Conservation (phyloP, 2,888 invertebrate species). For the Exephanes ischioxanthus region DNA sequence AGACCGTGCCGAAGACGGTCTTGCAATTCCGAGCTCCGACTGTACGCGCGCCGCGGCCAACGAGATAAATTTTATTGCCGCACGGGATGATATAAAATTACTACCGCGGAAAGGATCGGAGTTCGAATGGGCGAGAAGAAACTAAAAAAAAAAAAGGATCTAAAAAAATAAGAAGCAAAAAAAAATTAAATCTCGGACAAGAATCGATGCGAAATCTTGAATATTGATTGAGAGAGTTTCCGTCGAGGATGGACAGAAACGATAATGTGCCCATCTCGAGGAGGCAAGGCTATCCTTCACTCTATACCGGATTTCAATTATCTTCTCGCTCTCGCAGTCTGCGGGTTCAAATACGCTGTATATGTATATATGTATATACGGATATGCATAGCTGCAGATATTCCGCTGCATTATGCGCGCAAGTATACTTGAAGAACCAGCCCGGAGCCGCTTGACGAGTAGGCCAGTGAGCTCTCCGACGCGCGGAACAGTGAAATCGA, state of each 20-base stretch:
- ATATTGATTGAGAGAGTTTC: constrained; percentile 40
- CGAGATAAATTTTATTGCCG: constrained; percentile 1
- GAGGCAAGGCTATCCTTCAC: constrained; percentile 19
- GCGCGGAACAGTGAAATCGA: constrained; percentile 72
- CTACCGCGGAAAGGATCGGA: background rate
- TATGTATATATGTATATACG: too few species aligned
- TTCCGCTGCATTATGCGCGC: constrained; percentile 27
- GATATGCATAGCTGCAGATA: background rate
- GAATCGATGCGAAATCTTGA: constrained; percentile 8
- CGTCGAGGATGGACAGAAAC: constrained; percentile 8
- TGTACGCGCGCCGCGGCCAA: background rate
- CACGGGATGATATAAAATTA: background rate
- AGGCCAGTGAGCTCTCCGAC: constrained; percentile 51
- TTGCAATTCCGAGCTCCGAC: constrained; percentile 21
- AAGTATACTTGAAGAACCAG: background rate
- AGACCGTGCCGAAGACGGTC: constrained; percentile 19
- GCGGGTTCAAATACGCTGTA: constrained; percentile 9
- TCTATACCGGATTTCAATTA: constrained; percentile 61
- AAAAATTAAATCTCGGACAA: background rate
- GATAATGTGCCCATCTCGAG: constrained; percentile 29
- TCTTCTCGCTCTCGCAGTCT: constrained; percentile 44
- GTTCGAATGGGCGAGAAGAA: background rate
- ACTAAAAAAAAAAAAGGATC: background rate
- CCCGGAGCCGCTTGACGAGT: constrained; percentile 41
- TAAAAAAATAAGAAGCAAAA: background rate